Evolutionary conservation across 2,797 vertebrate species (phyloP), one percentile per base, ranked within the genome.

Genomic region (Limnodromus scolopaceus): DNA sequence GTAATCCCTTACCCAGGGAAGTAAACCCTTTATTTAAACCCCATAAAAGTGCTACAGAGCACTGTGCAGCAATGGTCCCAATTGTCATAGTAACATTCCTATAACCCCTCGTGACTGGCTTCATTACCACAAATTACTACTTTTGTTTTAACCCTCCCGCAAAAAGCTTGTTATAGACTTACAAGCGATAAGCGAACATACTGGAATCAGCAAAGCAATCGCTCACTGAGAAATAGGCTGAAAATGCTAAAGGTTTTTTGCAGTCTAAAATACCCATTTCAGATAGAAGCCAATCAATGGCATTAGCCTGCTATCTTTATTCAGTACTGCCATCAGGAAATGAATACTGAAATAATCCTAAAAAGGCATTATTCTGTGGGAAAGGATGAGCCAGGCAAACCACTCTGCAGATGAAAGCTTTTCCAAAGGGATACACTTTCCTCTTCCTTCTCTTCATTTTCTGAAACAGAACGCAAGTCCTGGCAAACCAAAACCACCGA

Each of bases 261-360:
- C 77, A 68, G 30, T 53, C 68, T 84, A 48, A 93, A 93, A 93
- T 39, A 60, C 16, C 48, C n/a, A 55, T 72, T 94, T 83, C 65
- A 58, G 49, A 55, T 4, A 84, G 85, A 90, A 89, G 86, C 24
- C 36, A 86, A 72, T 92, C 70, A 79, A 74, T 72, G 81, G 80
- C 79, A 82, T 63, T 72, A 76, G 63, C 58, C 81, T 79, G 43
- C 66, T 92, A 25, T 57, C 80, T 81, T 88, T 65, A 58, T 79
- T 88, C 65, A 65, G 63, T 63, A 75, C 83, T 74, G 27, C 39
- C 64, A 74, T 23, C 0, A 0, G 55, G 87, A 95, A 93, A 92
- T 61, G 43, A 96, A 94, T 74, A 76, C 65, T 48, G 80, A 92
- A 93, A 91, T 68, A 88, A 86, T 38, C 68, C 45, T 43, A 53